Percentiles rank a stretch among this genome's conserved stretches.
Evolutionary conservation across 2,113 vertebrate species (phyloP).

Genomic region (Boleophthalmus pectinirostris): DNA sequence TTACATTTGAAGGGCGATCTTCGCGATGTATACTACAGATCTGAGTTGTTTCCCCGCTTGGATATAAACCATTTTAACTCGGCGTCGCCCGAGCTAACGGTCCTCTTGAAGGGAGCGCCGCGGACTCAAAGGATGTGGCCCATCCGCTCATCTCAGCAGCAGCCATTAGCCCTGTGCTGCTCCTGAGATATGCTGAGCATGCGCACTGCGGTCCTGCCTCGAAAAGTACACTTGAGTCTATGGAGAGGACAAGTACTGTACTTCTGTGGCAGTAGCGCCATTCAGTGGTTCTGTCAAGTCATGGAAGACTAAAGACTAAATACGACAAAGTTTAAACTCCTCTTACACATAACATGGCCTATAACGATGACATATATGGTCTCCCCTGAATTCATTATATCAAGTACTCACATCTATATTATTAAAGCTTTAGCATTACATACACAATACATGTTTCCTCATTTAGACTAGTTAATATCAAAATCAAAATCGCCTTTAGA

Average conservation of each 20-base stretch:
- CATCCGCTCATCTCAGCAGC: slow-evolving; percentile 64
- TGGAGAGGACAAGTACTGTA: not conserved
- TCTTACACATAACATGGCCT: too few relatives aligned
- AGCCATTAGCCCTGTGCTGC: slow-evolving; percentile 66
- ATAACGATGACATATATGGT: not conserved
- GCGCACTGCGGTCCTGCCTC: slow-evolving; percentile 37
- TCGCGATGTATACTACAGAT: slow-evolving; percentile 51
- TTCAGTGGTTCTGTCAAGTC: not conserved
- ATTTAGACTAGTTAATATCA: not conserved
- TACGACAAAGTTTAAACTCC: too few relatives aligned
- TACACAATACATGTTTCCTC: too few relatives aligned
- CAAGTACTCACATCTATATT: not conserved
- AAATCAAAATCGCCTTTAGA: not conserved
- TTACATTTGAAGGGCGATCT: slow-evolving; percentile 62
- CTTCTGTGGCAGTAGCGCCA: not conserved
- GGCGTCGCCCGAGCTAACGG: slow-evolving; percentile 61
- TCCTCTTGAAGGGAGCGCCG: slow-evolving; percentile 46
- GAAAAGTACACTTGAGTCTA: not conserved
- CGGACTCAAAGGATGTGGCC: slow-evolving; percentile 61
- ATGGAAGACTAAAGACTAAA: not conserved
- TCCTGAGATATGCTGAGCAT: slow-evolving; percentile 52
- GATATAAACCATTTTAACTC: slow-evolving; percentile 77
- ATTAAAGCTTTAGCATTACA: not conserved
- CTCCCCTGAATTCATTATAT: not conserved
- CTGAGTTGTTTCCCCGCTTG: slow-evolving; percentile 56